Evolutionary conservation across 2,888 invertebrate genomes (phyloP), one percentile per base, ranked within the genome.

Genomic region (Noctua janthe): DNA sequence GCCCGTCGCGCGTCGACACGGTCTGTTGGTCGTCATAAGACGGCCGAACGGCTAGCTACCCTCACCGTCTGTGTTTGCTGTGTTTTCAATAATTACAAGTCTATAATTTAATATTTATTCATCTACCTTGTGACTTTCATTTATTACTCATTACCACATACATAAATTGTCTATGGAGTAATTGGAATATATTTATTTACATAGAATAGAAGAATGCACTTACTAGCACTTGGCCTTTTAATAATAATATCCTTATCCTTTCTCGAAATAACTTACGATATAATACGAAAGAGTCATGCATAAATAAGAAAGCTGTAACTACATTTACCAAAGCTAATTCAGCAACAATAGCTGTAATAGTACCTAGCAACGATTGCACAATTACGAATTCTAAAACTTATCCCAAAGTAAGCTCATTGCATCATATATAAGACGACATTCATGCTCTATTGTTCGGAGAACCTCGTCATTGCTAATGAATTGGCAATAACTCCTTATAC

Each of bases 401-500:
- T 72, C 23, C 69, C 56, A 56, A 59, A 85, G 64, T 59, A 39
- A 67, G 67, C 74, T 76, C 51, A 62, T 85, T 85, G 77, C 84
- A 74, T 70, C 51, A 85, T 69, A 23, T 39, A 15, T 20, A 67
- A 78, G 51, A 75, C 66, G 72, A 85, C 79, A 78, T 85, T 80
- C 35, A 86, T 80, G 43, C 6, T 76, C 86, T 66, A 86, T 86
- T 86, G 86, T 86, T 85, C 35, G 29, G 29, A 43, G 51, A 83
- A 79, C 49, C 66, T 83, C 87, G 80, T 86, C 88, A 83, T 76
- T 70, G 39, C 17, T 74, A 82, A 85, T 77, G 82, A 82, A 87
- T 79, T 43, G 82, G 66, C 86, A 51, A 59, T 88, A 85, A 82
- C 62, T 81, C 87, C 87, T 70, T 84, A 76, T 56, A 43, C 69